Evolutionary conservation across 1,140 invertebrate species (phyloP), one percentile per base, ranked within the genome.

Genomic region (Cydia amplana): DNA sequence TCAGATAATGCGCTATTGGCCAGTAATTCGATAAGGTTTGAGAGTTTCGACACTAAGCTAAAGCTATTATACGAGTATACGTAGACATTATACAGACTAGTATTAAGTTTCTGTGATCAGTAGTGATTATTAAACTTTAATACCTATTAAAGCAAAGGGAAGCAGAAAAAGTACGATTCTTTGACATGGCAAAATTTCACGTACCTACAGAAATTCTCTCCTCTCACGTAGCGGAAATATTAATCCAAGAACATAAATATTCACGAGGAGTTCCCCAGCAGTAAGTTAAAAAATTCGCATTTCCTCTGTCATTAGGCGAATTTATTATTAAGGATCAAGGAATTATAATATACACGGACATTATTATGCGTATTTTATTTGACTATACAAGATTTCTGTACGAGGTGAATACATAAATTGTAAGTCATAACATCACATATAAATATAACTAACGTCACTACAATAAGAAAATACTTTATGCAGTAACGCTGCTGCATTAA

Each of bases 281-380:
- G 25, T 65, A 32, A 65, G 7, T 65, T 65, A 65, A 65, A 25
- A 65, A 32, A 32, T 16, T 65, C 64, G 28, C 1, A 65, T 65
- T 65, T 36, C 28, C 12, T 12, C 63, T 65, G 63, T 65, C 64
- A 65, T 65, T 65, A 65, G 14, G 23, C 14, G 64, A 65, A 36
- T 65, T 65, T 65, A 65, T 65, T 65, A 65, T 36, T 65, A 65
- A 65, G 64, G 64, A 65, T 65, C 64, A 65, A 65, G 64, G 16
- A 36, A 65, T n/a, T n/a, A n/a, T n/a, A 65, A 32, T 65, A 65
- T 65, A 64, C 12, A 12, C 18, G 7, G 9, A 23, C 20, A 60
- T 23, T 23, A 3, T 4, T 23, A 3, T 23, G 5, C 55, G 20
- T 12, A 10, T 60, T 60, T 60, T 6, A 60, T 60, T 12, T 60